Conservation (phyloP, 2,797 vertebrate genomes). For the Peromyscus eremicus region DNA sequence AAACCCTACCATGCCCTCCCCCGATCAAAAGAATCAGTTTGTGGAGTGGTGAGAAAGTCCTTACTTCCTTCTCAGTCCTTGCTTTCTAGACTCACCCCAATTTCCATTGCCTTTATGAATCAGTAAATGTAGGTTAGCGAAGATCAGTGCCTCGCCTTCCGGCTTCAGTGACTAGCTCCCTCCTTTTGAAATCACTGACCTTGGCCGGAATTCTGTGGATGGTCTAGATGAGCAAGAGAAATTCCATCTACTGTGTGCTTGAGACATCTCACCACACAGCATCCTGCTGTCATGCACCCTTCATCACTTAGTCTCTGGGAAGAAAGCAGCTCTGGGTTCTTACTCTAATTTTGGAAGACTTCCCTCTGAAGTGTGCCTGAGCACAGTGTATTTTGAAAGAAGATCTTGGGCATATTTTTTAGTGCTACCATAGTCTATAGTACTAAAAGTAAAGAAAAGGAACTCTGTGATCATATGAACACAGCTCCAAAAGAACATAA, state of each 20-base stretch:
- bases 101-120: conserved; percentile 73
- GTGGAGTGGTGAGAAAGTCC: conserved; percentile 24
- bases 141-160: conserved; percentile 65
- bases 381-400: background rate
- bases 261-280: background rate
- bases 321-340: background rate
- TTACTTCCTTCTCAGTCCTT: background rate
- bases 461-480: background rate
- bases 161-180: conserved; percentile 63
- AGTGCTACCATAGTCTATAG: background rate
- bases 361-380: background rate
- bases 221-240: background rate
- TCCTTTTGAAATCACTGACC: conserved; percentile 63
- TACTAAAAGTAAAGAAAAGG: conserved; percentile 3
- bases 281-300: background rate
- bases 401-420: background rate
- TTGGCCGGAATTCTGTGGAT: conserved; percentile 9
- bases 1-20: background rate
- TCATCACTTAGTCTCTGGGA: background rate
- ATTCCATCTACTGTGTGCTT: background rate
- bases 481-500: background rate
- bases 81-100: conserved; percentile 57
- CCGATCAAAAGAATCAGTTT: background rate
- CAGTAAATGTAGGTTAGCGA: conserved; percentile 75
- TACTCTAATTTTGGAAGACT: background rate